Evolutionary conservation across 1,140 invertebrate species (phyloP).

Genomic region (Idris sp.): DNA sequence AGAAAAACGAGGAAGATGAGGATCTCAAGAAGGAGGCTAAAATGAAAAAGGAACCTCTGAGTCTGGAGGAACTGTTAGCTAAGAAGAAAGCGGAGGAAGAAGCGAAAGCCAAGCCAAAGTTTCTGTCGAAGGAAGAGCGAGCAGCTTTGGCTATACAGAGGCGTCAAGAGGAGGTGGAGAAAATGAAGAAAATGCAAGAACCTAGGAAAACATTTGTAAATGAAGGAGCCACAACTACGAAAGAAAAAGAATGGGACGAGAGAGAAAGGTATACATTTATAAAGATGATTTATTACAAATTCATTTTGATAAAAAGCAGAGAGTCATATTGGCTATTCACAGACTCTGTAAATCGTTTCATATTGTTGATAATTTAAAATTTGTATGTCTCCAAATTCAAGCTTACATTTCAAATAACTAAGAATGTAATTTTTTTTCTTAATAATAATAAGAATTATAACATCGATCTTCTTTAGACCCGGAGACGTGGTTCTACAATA

Average conservation of each 20-base stretch:
- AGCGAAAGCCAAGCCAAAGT: conserved; percentile 95
- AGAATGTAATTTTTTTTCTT: too few relatives aligned
- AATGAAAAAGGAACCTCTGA: conserved; percentile 92
- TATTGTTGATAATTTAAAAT: too few relatives aligned
- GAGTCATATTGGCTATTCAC: too few relatives aligned
- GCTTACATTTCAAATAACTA: too few relatives aligned
- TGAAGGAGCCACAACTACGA: conserved; percentile 54
- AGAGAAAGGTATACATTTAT: conserved; percentile 71
- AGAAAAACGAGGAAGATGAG: conserved; percentile 74
- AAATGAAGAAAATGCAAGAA: conserved; percentile 83
- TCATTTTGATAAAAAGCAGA: too few relatives aligned
- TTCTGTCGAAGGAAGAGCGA: conserved; percentile 97
- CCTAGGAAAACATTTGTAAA: conserved; percentile 80
- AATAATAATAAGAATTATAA: too few relatives aligned
- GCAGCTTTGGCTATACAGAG: conserved; percentile 91
- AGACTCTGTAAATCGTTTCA: too few relatives aligned
- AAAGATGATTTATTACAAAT: too few relatives aligned
- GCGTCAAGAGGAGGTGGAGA: conserved; percentile 91
- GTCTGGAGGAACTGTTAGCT: conserved; percentile 95
- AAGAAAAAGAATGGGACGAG: conserved; percentile 73
- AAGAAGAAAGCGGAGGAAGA: conserved; percentile 98
- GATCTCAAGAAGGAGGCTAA: conserved; percentile 71
- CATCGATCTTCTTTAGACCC: too few relatives aligned
- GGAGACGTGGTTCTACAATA: too few relatives aligned
- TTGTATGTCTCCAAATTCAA: too few relatives aligned